Evolutionary conservation across 2,888 invertebrate species (phyloP).

Genomic region (Caenorhabditis doughertyi): DNA sequence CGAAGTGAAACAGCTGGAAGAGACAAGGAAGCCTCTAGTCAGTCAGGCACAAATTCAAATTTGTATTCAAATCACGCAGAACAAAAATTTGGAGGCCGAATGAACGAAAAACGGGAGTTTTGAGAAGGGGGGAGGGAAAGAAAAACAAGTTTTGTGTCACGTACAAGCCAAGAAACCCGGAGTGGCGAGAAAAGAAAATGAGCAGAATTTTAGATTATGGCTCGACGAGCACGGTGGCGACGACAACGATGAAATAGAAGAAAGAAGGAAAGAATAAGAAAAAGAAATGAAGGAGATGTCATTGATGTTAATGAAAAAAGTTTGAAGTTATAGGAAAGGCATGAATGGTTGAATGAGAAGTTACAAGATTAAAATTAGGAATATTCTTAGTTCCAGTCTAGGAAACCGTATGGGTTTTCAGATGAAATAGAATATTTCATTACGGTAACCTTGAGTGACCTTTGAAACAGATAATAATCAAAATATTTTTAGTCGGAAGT

Average conservation of each 20-base stretch:
- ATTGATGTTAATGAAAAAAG: constrained; percentile 46
- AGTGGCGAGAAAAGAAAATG: constrained; percentile 50
- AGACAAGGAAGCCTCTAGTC: background rate
- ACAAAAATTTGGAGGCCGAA: constrained; percentile 10
- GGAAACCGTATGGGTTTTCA: too few species aligned
- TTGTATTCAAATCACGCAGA: constrained; percentile 51
- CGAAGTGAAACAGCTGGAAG: constrained; percentile 27
- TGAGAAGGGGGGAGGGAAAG: constrained; percentile 15
- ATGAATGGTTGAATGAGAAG: too few species aligned
- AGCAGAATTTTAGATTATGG: constrained; percentile 57
- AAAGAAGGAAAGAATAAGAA: constrained; percentile 15
- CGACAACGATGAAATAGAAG: background rate
- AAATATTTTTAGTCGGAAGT: too few species aligned
- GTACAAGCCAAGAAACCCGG: constrained; percentile 28
- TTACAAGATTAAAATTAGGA: too few species aligned
- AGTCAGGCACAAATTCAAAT: constrained; percentile 10
- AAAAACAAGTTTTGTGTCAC: constrained; percentile 49
- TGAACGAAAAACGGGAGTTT: constrained; percentile 19
- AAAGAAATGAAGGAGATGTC: background rate
- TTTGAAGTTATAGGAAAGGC: constrained; percentile 5
- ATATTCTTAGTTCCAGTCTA: too few species aligned
- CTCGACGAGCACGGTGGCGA: constrained; percentile 40
- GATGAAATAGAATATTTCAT: too few species aligned
- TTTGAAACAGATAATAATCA: too few species aligned
- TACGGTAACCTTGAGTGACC: too few species aligned